Conservation (phyloP, 1,140 invertebrate species). For the Lepidurus arcticus region DNA sequence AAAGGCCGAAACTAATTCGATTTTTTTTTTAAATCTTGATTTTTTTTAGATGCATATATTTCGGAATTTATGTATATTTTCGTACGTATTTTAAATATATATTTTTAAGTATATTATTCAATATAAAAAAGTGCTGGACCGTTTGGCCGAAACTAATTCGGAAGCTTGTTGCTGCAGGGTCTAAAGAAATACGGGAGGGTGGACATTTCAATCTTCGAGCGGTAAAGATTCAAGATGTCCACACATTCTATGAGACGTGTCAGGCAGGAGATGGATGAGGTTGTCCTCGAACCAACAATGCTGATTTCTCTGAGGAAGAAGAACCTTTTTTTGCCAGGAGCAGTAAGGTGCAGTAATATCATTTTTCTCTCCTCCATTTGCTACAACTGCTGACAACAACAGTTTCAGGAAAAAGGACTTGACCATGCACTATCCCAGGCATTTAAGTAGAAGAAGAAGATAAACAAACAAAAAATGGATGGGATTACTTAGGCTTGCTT, state of each 20-base stretch:
- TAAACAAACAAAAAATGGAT: background rate
- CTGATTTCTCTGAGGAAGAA: background rate
- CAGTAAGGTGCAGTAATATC: background rate
- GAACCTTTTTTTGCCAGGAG: background rate
- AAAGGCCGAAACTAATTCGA: no score
- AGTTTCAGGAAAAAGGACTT: background rate
- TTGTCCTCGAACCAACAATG: background rate
- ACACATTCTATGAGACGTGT: conserved; percentile 18
- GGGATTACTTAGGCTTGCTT: background rate
- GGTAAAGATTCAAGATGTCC: conserved; percentile 11
- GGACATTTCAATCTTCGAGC: conserved; percentile 11
- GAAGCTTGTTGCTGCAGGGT: conserved; percentile 9
- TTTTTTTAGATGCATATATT: no score
- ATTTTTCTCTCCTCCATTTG: background rate
- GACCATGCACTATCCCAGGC: background rate
- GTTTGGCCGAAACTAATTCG: background rate
- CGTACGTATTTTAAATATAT: no score
- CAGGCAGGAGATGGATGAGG: conserved; percentile 16
- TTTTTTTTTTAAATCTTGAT: no score
- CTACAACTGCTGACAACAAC: background rate
- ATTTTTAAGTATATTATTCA: no score
- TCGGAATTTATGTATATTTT: no score
- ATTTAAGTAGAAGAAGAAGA: background rate
- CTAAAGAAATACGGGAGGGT: background rate
- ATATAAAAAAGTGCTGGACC: background rate